Evolutionary conservation across 2,113 vertebrate species (phyloP), one percentile per base, ranked within the genome.

Genomic region (Ahaetulla prasina): DNA sequence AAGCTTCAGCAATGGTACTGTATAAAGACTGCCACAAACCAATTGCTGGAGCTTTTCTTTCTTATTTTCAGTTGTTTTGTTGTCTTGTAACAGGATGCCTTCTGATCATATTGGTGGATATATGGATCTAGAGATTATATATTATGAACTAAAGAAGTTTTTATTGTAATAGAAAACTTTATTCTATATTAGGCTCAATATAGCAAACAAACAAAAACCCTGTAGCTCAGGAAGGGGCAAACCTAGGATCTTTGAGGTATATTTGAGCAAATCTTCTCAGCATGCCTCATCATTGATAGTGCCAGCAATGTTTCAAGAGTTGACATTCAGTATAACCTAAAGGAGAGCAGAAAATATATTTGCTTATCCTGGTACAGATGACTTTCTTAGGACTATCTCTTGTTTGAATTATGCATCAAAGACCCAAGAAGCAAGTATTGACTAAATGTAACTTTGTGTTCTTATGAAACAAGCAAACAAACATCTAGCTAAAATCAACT

Each of bases 301-400:
- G 39, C 74, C 35, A 80, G 18, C 74, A 35, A 39, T 80, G 8
- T 80, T 43, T 80, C 6, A 68, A 47, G n/a, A 18, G 50, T 55
- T 90, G 53, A n/a, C 16, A 50, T 35, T 57, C 35, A 49, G 16
- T 85, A 74, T 74, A 35, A 35, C 14, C 18, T 43, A 80, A 16
- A 80, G 18, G 8, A 80, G 16, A 80, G 8, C 74, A 80, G 74
- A 43, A 43, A 43, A 39, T 43, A 22, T 22, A 39, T 80, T 80
- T 86, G 43, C 8, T 57, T 55, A 18, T 63, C 89, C 49, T 63
- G 23, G 35, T 57, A 63, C 4, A 74, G 4, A 5, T 87, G 92
- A 8, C n/a, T 84, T 4, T 0, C 20, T 50, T 22, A 0, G 0
- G 45, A 86, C 35, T 45, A 1, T 84, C 2, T 23, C 30, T 60